These are phyloP conservation scores for Pangasius djambal DNA, from an alignment of 2,797 vertebrate genomes.

Conservation along the genomic window DNA sequence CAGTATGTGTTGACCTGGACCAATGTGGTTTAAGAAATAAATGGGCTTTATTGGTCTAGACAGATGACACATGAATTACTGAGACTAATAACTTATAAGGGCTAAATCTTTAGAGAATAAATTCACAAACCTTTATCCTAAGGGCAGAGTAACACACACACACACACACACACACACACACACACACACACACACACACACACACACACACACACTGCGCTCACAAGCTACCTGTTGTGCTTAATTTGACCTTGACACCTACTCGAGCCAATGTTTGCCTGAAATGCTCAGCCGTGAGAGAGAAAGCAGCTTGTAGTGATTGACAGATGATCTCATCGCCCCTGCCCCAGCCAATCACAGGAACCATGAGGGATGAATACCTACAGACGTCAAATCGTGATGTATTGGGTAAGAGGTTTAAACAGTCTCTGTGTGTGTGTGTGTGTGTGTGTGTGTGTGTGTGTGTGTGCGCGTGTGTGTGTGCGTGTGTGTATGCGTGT, in stretches of 20 bases:
- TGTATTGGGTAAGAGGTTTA: conserved; percentile 61
- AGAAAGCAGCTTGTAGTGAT: conserved; percentile 39
- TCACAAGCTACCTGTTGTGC: conserved; percentile 36
- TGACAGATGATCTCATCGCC: conserved; percentile 73
- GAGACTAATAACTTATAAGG: conserved; percentile 16
- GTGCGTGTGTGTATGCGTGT: background rate
- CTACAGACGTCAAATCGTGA: conserved; percentile 48
- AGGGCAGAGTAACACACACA: background rate
- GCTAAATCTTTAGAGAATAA: conserved; percentile 33
- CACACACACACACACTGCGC: background rate
- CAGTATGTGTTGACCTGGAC: conserved; percentile 24
- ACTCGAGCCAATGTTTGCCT: conserved; percentile 11
- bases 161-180: background rate
- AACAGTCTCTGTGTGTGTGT: background rate
- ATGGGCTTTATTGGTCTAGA: conserved; percentile 19
- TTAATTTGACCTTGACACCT: conserved; percentile 45
- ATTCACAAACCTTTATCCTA: background rate
- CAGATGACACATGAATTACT: conserved; percentile 8
- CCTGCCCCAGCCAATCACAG: conserved; percentile 31
- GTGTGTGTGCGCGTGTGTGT: background rate
- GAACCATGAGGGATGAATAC: conserved; percentile 40
- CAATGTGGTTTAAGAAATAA: conserved; percentile 34
- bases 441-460: background rate
- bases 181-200: background rate
- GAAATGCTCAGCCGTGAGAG: conserved; percentile 37